Base-by-base conservation (phyloP, 1,140 invertebrate genomes). In the Nasonia giraulti region DNA sequence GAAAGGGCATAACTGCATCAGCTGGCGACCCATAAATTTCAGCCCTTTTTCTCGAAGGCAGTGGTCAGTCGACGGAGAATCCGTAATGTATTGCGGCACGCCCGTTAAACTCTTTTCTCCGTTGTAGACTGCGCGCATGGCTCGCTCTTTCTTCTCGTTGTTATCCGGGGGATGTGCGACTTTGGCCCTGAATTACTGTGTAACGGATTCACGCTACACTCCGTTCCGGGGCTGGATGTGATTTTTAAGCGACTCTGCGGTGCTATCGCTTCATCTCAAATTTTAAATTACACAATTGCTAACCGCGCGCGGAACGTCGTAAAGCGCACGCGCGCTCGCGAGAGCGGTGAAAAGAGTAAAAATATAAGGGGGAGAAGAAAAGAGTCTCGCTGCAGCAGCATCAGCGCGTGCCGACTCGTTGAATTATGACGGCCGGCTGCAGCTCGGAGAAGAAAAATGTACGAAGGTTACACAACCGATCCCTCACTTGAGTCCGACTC, bases 1-100 rank as follows among this genome's bases (percentile, higher is more conserved):
- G 55, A n/a, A 62, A 62, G 17, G 55, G 55, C 7, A 62, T 62
- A 62, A 62, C 55, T 62, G 55, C 68, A 71, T 71, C 68, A 71
- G 68, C 68, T 71, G 55, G 68, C 68, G 68, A 71, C 27, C 68
- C 68, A 71, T 71, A 71, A 71, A 71, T 71, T 71, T 71, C 68
- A 71, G 68, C 68, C 68, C 68, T 71, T 71, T 71, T 71, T 33
- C 10, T 12, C 68, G 10, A 11, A 27, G 7, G 55, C 55, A 62
- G 55, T 62, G 55, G 55, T 62, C 55, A 33, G 27, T 71, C 68
- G 27, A 27, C 27, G 68, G 68, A 27, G 68, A 71, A 62, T 62
- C 55, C 55, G 55, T 62, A 62, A 62, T 33, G 68, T 33, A 71
- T 71, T 71, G 68, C 68, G 68, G 23, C 68, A 27, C 68, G 68